phyloP scores from a whole-genome alignment of 1,140 invertebrate species.

The Papilio polytes region DNA sequence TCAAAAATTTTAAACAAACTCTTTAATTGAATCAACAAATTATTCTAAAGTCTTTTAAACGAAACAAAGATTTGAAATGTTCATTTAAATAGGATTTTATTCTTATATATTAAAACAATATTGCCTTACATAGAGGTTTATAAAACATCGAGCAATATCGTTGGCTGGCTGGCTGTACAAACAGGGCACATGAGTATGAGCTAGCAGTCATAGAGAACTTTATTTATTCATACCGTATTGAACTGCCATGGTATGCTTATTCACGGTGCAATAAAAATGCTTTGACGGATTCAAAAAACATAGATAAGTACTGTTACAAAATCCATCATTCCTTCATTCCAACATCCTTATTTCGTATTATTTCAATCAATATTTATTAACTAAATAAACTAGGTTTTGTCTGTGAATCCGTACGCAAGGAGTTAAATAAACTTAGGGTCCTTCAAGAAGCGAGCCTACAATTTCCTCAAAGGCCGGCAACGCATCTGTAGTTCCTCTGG shows the following conservation, averaged over 20 bases:
- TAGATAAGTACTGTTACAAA: too few species aligned
- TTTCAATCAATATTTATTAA: too few species aligned
- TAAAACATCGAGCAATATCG: constrained; percentile 10
- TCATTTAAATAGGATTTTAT: not conserved
- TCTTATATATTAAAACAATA: not conserved
- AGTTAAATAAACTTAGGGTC: not conserved
- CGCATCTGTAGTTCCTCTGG: too few species aligned
- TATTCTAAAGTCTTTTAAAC: too few species aligned
- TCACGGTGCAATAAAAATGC: not conserved
- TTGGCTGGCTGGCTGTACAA: constrained; percentile 6
- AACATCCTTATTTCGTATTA: too few species aligned
- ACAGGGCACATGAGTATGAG: not conserved
- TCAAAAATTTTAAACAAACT: too few species aligned
- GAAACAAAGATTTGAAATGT: not conserved
- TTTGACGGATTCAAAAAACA: not conserved
- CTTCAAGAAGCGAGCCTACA: too few species aligned
- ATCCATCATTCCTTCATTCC: too few species aligned
- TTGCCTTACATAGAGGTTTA: constrained; percentile 3
- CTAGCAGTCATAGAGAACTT: not conserved
- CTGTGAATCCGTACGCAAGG: too few species aligned
- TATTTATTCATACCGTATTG: constrained; percentile 2
- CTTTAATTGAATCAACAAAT: too few species aligned
- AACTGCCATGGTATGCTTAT: not conserved
- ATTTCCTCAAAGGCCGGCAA: too few species aligned
- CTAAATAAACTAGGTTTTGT: too few species aligned